Conservation (phyloP, 2,888 invertebrate species). For the Oscheius onirici region DNA sequence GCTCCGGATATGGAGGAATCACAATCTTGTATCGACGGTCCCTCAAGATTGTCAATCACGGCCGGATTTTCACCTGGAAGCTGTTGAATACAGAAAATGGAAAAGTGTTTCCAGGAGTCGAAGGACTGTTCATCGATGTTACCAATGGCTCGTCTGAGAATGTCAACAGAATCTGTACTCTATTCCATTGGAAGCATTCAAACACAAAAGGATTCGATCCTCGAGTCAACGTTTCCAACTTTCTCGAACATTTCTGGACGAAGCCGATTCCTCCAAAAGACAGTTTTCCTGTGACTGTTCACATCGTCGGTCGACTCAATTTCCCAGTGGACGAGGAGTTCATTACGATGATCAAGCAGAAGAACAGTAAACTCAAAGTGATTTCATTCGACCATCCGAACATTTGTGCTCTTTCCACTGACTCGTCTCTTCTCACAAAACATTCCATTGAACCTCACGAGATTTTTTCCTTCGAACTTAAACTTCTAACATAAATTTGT, state of each 20-base stretch:
- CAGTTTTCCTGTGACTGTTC: neutral
- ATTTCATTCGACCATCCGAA: neutral
- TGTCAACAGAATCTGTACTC: neutral
- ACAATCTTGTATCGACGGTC: neutral
- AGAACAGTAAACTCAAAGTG: neutral
- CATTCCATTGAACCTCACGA: neutral
- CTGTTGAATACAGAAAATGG: slow-evolving; percentile 21
- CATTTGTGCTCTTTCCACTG: neutral
- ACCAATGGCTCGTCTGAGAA: neutral
- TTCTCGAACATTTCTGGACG: neutral
- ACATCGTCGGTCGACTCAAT: slow-evolving; percentile 21
- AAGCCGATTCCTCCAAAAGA: neutral
- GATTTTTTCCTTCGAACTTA: neutral
- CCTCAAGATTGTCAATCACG: neutral
- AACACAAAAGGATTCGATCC: slow-evolving; percentile 18
- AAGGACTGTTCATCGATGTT: slow-evolving; percentile 17
- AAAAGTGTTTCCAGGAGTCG: slow-evolving; percentile 18
- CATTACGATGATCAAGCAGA: neutral
- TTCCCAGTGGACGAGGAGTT: neutral
- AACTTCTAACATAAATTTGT: neutral
- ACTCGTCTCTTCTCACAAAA: neutral
- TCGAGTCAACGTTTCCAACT: slow-evolving; percentile 9
- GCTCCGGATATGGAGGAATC: slow-evolving; percentile 8
- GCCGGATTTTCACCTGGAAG: slow-evolving; percentile 19
- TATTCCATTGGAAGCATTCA: slow-evolving; percentile 18